These are phyloP conservation scores for Uria aalge DNA, from an alignment of 2,113 vertebrate genomes.

Conservation along the genomic window DNA sequence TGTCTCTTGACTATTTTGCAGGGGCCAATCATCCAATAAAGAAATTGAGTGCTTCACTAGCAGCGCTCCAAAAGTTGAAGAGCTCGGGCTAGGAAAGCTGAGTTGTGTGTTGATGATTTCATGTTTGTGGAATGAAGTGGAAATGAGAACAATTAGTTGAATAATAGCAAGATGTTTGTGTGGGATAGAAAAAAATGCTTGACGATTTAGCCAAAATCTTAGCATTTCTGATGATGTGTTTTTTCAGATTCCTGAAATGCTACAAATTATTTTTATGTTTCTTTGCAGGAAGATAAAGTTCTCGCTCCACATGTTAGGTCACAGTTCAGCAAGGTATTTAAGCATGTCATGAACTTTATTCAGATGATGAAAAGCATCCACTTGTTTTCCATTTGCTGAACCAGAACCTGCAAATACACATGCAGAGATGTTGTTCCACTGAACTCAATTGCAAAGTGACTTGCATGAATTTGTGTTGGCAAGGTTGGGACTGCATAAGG, in stretches of 20 bases:
- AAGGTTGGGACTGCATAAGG: background rate
- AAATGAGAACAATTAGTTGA: background rate
- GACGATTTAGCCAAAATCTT: background rate
- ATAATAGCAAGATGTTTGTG: background rate
- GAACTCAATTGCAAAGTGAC: background rate
- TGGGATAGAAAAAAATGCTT: background rate
- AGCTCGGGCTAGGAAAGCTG: background rate
- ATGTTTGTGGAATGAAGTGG: background rate
- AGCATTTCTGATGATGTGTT: background rate
- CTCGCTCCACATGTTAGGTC: background rate
- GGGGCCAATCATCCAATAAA: background rate
- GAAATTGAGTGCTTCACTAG: background rate
- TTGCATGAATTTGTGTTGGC: background rate
- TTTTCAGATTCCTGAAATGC: background rate
- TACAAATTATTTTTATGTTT: background rate
- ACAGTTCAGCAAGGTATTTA: background rate
- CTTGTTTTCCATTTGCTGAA: constrained; percentile 30
- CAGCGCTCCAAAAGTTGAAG: background rate
- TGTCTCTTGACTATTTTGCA: background rate
- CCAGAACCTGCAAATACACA: background rate
- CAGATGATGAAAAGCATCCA: background rate
- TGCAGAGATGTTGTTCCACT: background rate
- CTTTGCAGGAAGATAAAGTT: background rate
- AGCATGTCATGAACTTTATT: background rate
- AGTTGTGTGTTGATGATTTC: background rate